Conservation (phyloP, 1,140 invertebrate species). For the Ceratina australensis region DNA sequence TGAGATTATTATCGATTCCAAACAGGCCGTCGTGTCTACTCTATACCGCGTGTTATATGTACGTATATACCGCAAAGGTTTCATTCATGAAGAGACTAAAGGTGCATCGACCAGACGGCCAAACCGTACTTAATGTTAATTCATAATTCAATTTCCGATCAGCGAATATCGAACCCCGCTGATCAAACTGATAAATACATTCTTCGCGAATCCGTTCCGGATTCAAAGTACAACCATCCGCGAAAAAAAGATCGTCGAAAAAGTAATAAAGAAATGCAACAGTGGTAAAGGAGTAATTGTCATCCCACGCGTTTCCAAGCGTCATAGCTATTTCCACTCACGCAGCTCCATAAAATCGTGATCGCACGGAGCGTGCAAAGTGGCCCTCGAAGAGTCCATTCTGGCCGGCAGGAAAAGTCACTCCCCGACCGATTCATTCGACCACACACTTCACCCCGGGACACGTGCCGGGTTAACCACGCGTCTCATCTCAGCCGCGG, state of each 20-base stretch:
- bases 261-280: background rate
- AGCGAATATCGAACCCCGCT: background rate
- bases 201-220: no score
- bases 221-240: no score
- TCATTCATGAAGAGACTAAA: conserved; percentile 29
- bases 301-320: background rate
- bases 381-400: conserved; percentile 44
- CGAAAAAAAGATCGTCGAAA: no score
- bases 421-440: background rate
- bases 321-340: no score
- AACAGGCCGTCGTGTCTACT: background rate
- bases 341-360: background rate
- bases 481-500: background rate
- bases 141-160: background rate
- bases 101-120: conserved; percentile 30
- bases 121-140: background rate
- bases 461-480: background rate
- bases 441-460: background rate
- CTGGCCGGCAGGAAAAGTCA: background rate
- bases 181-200: background rate
- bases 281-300: no score
- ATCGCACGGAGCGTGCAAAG: background rate
- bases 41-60: background rate
- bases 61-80: background rate
- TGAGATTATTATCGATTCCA: conserved; percentile 13